These are phyloP conservation scores for Xerus inauris DNA, from an alignment of 2,113 vertebrate genomes.

Conservation along the genomic window DNA sequence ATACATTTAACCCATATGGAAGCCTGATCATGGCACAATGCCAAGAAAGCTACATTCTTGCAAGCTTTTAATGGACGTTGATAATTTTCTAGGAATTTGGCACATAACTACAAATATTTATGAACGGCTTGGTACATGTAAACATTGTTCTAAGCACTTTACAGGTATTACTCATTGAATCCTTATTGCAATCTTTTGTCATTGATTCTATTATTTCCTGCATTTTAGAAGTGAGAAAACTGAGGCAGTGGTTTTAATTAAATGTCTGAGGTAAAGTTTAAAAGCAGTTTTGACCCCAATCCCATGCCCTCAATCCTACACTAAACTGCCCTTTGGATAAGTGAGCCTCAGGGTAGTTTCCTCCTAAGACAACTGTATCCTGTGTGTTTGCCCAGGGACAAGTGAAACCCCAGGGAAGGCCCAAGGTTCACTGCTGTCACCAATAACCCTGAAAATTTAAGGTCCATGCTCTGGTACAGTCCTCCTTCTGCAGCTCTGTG, in stretches of 20 bases:
- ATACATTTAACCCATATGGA: not conserved
- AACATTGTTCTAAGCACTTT: not conserved
- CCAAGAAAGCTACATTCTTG: not conserved
- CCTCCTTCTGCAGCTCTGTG: not conserved
- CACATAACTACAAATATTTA: not conserved
- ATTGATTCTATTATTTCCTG: not conserved
- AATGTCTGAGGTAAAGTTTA: not conserved
- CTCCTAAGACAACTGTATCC: not conserved
- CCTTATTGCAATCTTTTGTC: not conserved
- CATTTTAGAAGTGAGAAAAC: not conserved
- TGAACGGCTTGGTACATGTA: not conserved
- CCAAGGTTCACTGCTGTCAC: not conserved
- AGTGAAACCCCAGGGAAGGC: not conserved
- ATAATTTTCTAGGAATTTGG: constrained; percentile 40
- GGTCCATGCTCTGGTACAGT: fast-evolving
- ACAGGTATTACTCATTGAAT: not conserved
- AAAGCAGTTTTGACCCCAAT: not conserved
- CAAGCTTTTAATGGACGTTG: not conserved
- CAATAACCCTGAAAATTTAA: not conserved
- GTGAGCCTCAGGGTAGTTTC: not conserved
- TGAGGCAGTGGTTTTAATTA: not conserved
- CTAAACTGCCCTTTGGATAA: not conserved
- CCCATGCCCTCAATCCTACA: not conserved
- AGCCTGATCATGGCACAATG: not conserved
- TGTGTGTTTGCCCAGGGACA: not conserved